Evolutionary conservation across 2,888 invertebrate species (phyloP).

Genomic region (Nudaria mundana): DNA sequence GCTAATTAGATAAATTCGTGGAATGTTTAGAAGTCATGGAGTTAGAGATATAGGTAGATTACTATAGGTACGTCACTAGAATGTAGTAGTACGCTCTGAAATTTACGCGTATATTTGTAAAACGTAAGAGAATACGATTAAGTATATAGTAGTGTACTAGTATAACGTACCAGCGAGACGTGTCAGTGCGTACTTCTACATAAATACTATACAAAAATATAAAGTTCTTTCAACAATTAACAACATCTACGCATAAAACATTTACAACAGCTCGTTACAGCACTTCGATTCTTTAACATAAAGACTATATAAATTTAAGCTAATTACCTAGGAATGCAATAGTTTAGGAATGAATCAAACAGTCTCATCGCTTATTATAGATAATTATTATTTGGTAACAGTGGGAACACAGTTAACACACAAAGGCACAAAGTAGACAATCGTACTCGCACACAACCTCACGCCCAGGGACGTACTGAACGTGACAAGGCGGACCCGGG

Average conservation of each 20-base stretch:
- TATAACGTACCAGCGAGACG: no score
- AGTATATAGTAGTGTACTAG: no score
- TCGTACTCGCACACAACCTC: background rate
- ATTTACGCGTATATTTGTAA: no score
- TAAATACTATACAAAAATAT: slow-evolving; percentile 28
- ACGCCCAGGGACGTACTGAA: background rate
- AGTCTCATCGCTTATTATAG: slow-evolving; percentile 50
- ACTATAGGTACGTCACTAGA: no score
- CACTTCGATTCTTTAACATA: slow-evolving; percentile 15
- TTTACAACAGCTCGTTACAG: slow-evolving; percentile 21
- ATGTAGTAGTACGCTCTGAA: no score
- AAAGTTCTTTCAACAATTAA: slow-evolving; percentile 23
- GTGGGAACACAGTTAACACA: slow-evolving; percentile 28
- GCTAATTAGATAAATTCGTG: slow-evolving; percentile 45
- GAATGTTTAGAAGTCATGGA: slow-evolving; percentile 76
- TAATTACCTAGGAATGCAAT: slow-evolving; percentile 41
- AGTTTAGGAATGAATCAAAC: slow-evolving; percentile 47
- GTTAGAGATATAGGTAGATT: slow-evolving; percentile 32
- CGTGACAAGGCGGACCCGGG: background rate
- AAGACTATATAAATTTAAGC: slow-evolving; percentile 23
- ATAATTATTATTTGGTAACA: slow-evolving; percentile 53
- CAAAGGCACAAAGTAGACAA: slow-evolving; percentile 7
- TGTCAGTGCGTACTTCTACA: slow-evolving; percentile 3
- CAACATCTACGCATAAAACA: slow-evolving; percentile 20
- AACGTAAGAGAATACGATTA: no score